Base-by-base conservation (phyloP, 1,140 invertebrate species). In the Rhopalosiphum maidis region DNA sequence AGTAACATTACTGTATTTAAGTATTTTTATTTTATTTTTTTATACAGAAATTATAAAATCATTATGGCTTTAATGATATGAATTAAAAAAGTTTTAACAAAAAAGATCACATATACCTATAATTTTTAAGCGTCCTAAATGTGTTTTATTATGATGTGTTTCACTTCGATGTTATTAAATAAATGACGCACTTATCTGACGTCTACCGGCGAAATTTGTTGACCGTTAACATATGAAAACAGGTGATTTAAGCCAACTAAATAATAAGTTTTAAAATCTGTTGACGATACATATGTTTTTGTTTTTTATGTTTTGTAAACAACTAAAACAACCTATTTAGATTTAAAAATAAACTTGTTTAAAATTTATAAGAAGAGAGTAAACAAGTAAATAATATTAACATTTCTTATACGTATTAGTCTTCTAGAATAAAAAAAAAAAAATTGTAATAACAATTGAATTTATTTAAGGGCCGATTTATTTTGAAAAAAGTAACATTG, bases 221-320 rank as follows among this genome's bases (percentile, higher is more conserved):
- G 68, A 82, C 41, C 30, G 18, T 37, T 51, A 48, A 15, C n/a
- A 37, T 48, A 37, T 48, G 48, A 91, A 48, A 82, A 68, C 54
- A 43, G 90, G 43, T n/a, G 68, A 46, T 51, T 90, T 91, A 48
- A 35, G 60, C 68, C 43, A 91, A 68, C 37, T 46, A 2, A 68
- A 89, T 89, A 88, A 88, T 54, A 89, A 3, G 7, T 54, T 89
- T 46, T 87, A n/a, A n/a, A n/a, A 15, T 46, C 85, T 87, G 43
- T 46, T 46, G 43, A 87, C n/a, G n/a, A 22, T 54, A 15, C 22
- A 9, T 35, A 23, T 54, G 8, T 22, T 37, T 89, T 22, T 89
- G 37, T 89, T 89, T 89, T 89, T 37, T n/a, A n/a, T n/a, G n/a
- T n/a, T n/a, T n/a, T n/a, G 7, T 89, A 35, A 48, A 88, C 86